Percentiles rank a stretch among this genome's conserved stretches.
Evolutionary conservation across 2,797 vertebrate genomes (phyloP).

Genomic region (Enteromius mattozi): DNA sequence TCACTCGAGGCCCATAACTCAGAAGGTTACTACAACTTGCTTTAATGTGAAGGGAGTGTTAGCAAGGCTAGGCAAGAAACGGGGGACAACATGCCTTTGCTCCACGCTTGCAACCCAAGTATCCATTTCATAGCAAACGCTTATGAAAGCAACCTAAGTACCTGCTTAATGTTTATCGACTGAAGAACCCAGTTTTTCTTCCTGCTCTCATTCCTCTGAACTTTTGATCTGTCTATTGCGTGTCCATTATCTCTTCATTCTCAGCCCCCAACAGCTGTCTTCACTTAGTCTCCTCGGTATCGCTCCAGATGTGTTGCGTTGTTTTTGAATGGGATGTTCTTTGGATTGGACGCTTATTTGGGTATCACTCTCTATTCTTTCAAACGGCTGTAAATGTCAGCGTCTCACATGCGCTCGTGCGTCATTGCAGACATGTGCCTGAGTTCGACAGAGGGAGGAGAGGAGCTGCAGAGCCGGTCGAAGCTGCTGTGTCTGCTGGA

Average conservation of each 20-base stretch:
- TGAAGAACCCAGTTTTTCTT: conserved; percentile 20
- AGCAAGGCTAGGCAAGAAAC: conserved; percentile 50
- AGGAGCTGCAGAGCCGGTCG: conserved; percentile 85
- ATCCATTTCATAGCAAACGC: conserved; percentile 41
- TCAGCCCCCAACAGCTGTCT: conserved; percentile 35
- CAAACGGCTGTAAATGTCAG: not conserved
- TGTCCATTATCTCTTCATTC: conserved; percentile 16
- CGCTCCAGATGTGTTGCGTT: conserved; percentile 10
- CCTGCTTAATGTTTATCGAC: conserved; percentile 33
- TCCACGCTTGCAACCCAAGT: conserved; percentile 27
- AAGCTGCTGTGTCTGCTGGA: conserved; percentile 89
- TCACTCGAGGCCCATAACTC: conserved; percentile 9
- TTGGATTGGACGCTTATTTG: not conserved
- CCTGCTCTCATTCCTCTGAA: conserved; percentile 30
- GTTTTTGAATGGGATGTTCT: conserved; percentile 17
- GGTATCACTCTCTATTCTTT: conserved; percentile 15
- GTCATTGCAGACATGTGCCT: conserved; percentile 86
- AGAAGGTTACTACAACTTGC: conserved; percentile 26
- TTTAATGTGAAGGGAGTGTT: conserved; percentile 50
- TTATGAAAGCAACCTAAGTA: conserved; percentile 21
- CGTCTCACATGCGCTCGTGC: not conserved
- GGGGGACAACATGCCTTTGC: conserved; percentile 60
- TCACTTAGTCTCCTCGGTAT: conserved; percentile 13
- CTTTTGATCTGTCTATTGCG: conserved; percentile 27
- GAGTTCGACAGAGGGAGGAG: conserved; percentile 74